phyloP scores from a whole-genome alignment of 2,888 invertebrate genomes.

The Perithous albicinctus region DNA sequence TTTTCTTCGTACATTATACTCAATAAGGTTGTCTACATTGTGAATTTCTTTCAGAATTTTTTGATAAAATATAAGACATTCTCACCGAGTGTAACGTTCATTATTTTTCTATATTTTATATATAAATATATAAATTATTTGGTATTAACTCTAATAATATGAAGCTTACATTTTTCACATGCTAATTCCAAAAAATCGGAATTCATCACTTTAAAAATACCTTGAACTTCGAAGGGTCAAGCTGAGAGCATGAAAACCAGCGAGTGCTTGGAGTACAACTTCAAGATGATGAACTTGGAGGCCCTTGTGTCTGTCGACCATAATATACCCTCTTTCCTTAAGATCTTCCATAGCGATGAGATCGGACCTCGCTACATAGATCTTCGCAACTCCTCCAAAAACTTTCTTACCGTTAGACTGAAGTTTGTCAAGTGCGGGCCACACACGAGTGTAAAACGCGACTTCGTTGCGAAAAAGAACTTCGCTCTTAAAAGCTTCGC shows the following conservation, averaged over 20 bases:
- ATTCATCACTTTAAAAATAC: conserved; percentile 65
- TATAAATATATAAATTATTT: too few species aligned
- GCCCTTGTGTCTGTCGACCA: conserved; percentile 84
- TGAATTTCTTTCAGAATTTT: too few species aligned
- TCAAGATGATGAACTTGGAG: conserved; percentile 82
- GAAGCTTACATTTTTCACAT: background rate
- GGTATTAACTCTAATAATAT: background rate
- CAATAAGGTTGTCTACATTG: too few species aligned
- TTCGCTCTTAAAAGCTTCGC: conserved; percentile 91
- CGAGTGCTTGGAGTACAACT: conserved; percentile 83
- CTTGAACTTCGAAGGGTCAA: conserved; percentile 83
- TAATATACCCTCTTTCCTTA: conserved; percentile 81
- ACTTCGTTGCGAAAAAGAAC: conserved; percentile 90
- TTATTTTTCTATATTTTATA: too few species aligned
- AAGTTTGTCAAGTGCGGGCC: conserved; percentile 88
- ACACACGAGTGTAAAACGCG: conserved; percentile 89
- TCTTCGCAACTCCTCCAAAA: conserved; percentile 80
- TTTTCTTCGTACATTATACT: too few species aligned
- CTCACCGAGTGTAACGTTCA: too few species aligned
- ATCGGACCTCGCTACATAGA: conserved; percentile 83
- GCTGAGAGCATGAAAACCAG: conserved; percentile 85
- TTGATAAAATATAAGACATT: too few species aligned
- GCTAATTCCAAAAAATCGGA: background rate
- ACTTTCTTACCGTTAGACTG: conserved; percentile 83
- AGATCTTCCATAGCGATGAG: conserved; percentile 86